Evolutionary conservation across 2,888 invertebrate genomes (phyloP), one percentile per base, ranked within the genome.

Genomic region (Tupiocoris notatus): DNA sequence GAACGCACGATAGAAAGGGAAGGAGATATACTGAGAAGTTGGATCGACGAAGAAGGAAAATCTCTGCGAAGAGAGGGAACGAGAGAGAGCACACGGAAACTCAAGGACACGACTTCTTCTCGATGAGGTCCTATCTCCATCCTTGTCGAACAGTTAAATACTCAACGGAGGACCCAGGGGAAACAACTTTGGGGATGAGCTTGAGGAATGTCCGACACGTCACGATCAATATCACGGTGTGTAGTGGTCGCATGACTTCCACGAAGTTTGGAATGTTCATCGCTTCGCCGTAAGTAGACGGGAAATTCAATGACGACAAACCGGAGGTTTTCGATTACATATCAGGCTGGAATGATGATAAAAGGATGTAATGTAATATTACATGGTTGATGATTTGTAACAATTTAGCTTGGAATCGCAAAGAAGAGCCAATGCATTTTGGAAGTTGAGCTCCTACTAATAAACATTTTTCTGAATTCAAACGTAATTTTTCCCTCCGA

Each of bases 21-120:
- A n/a, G 39, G 39, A 12, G 39, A 3, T 39, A 39, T 39, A 39
- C 39, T 3, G 12, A 39, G 39, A 39, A 3, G 39, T 7, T 7
- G 39, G 39, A 39, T 3, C 3, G 39, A 39, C 3, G 6, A 12
- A 39, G 39, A 39, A 7, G 39, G 39, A 39, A 12, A 39, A 12
- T 39, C 39, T 39, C 39, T 7, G 12, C 3, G 39, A 39, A 39
- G 24, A 64, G 24, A 6, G n/a, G 22, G 63, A 18, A n/a, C 63
- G 63, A 63, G 63, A 63, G 63, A 63, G 63, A 63, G 63, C 18
- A 22, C 63, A 63, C 63, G 22, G 23, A 22, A 21, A 22, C 16
- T 21, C 63, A 63, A 63, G 63, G 63, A 63, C 63, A 63, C 21
- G 63, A 6, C 63, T 39, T 39, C 39, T 39, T 39, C 12, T 39